Base-by-base conservation (phyloP, 2,113 vertebrate species). In the Lipotes vexillifer region DNA sequence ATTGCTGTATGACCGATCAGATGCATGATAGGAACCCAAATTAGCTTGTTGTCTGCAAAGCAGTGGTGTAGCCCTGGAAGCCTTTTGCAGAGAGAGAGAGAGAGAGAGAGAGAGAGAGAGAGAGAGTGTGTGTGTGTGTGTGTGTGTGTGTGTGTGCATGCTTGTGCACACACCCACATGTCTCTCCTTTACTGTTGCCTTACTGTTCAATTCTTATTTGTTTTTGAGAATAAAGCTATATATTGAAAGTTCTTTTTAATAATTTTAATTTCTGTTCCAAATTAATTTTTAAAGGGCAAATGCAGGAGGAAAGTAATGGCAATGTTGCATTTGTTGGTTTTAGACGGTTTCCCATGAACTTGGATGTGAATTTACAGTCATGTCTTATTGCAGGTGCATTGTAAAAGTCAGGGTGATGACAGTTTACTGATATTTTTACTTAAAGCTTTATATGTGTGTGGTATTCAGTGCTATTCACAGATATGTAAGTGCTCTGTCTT, bases 1-100 rank as follows among this genome's bases (percentile, higher is more conserved):
- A 99, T 99, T 99, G 99, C 99, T 99, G 99, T 99, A 99, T 99
- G 99, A 99, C 99, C 99, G 99, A 99, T 99, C 99, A 99, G 99
- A 99, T 99, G 99, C 99, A 99, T 99, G 99, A 99, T 99, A 99
- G 99, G 99, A 99, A 99, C 99, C 98, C 99, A 99, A 99, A 99
- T 99, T 99, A 99, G 99, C 99, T 99, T 99, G 99, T 99, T 99
- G 99, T 99, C 99, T 99, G 99, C 99, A 99, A 99, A 99, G 99
- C 99, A 99, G 97, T 98, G 98, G 97, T 98, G 99, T 99, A 99
- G 98, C 99, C 99, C 99, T 98, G 97, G 98, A 99, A 99, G 98
- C 97, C 98, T 98, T 98, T 97, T 98, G 94, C 98, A 97, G 95
- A 96, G 98, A 18, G 52, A n/a, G n/a, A n/a, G n/a, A n/a, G n/a